Percentiles rank a stretch among this genome's conserved stretches.
Evolutionary conservation across 37 sponge, comb jelly and placozoan genomes (phyloP).

Genomic region (Chondrilla cf. caribensis): DNA sequence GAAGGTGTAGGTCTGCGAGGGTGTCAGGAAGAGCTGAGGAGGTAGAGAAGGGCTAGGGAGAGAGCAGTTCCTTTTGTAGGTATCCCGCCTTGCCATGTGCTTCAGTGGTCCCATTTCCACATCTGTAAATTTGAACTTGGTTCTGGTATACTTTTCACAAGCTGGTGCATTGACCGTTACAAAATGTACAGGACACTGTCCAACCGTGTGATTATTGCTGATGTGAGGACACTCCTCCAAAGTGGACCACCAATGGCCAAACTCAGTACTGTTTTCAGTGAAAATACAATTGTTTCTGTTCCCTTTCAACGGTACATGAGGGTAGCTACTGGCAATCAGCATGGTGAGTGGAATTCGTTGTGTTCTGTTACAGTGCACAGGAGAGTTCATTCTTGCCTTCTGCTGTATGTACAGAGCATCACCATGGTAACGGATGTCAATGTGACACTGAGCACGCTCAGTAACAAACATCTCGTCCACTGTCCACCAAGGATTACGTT

Average conservation of each 20-base stretch:
- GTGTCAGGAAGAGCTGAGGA: slow-evolving; percentile 28
- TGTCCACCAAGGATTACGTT: background rate
- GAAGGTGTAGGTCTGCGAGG: slow-evolving; percentile 29
- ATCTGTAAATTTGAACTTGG: slow-evolving; percentile 5
- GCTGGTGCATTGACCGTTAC: slow-evolving; percentile 22
- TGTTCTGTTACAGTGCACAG: background rate
- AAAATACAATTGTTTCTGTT: too few relatives aligned
- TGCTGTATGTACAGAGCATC: background rate
- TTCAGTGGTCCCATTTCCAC: background rate
- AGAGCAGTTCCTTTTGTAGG: slow-evolving; percentile 27
- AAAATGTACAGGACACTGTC: slow-evolving; percentile 6
- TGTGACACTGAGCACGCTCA: background rate
- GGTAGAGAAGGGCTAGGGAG: slow-evolving; percentile 12
- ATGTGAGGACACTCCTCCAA: background rate
- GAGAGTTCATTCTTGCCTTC: background rate
- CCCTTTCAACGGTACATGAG: too few relatives aligned
- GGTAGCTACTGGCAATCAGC: background rate
- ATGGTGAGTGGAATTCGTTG: background rate
- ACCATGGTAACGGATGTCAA: background rate
- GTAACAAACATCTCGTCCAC: background rate
- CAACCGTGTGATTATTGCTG: background rate
- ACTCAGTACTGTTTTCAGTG: background rate
- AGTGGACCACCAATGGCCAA: slow-evolving; percentile 1
- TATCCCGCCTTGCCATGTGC: background rate
- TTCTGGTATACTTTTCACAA: slow-evolving; percentile 26